A percentile compares a stretch with the other conserved stretches of the same genome.
Evolutionary conservation across 2,797 vertebrate genomes (phyloP).

Genomic region (Delichon dasypus): DNA sequence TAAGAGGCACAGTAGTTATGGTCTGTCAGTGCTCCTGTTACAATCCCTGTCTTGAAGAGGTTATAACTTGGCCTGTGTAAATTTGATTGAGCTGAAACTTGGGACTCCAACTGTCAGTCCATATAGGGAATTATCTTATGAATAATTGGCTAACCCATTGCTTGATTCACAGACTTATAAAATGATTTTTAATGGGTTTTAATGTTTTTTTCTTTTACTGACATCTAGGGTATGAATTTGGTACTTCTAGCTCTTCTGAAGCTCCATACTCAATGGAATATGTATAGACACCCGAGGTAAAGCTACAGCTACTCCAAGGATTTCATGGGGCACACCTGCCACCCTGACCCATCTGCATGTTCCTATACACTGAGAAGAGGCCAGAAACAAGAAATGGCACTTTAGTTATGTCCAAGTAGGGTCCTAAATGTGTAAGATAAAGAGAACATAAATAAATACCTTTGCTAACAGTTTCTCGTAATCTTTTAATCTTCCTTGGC

Average conservation of each 20-base stretch:
- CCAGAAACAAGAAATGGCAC: not conserved
- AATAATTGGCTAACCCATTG: slow-evolving; percentile 60
- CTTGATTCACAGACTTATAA: slow-evolving; percentile 53
- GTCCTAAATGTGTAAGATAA: not conserved
- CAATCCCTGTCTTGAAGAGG: slow-evolving; percentile 75
- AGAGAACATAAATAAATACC: not conserved
- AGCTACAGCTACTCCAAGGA: not conserved
- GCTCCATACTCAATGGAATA: slow-evolving; percentile 22
- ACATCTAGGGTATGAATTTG: slow-evolving; percentile 73
- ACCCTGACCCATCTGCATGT: not conserved
- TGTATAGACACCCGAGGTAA: not conserved
- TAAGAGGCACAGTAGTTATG: slow-evolving; percentile 73
- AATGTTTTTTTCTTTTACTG: slow-evolving; percentile 71
- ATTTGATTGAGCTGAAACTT: slow-evolving; percentile 73
- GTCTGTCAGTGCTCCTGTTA: slow-evolving; percentile 72
- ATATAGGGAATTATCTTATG: slow-evolving; percentile 73
- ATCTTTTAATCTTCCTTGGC: not conserved
- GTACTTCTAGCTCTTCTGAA: slow-evolving; percentile 59
- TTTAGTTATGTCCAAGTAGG: not conserved
- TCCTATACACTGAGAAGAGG: not conserved
- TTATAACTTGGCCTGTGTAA: slow-evolving; percentile 76
- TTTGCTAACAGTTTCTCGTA: not conserved
- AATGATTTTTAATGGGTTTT: slow-evolving; percentile 70
- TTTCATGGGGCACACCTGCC: not conserved
- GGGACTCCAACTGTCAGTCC: slow-evolving; percentile 71